Evolutionary conservation across 2,797 vertebrate species (phyloP), one percentile per base, ranked within the genome.

Genomic region (Cossypha polioptera): DNA sequence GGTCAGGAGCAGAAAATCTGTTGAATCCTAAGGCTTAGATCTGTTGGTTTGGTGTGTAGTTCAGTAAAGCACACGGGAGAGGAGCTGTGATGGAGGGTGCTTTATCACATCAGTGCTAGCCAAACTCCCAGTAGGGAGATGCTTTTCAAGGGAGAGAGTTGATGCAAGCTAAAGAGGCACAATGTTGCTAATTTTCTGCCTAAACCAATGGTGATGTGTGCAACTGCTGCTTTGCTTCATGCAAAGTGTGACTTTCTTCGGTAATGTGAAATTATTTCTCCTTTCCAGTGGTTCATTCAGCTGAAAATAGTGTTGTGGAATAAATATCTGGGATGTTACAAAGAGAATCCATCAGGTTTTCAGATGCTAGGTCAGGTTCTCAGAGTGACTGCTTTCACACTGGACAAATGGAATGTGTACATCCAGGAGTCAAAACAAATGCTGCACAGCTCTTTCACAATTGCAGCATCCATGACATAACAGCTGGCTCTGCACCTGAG

Each of bases 1-100:
- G 92, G 92, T 86, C 88, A 88, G 86, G 66, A 91, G 62, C 58
- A 94, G 89, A 78, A 93, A 94, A 90, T 95, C 85, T 88, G 76
- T 90, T 78, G 94, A 95, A 95, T 94, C 76, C 79, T 62, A 84
- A 75, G 82, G 43, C 66, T 83, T 40, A 90, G 75, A 91, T 94
- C 69, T 81, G 54, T 66, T 83, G 78, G 87, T 95, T 88, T 85
- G 84, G 92, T 92, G 35, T 7, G 50, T 26, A 75, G 74, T 3
- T 92, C 71, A 48, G 86, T 11, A 76, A 85, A 91, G 81, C 61
- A 35, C 35, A 9, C 22, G 11, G 78, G 58, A 93, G 87, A 91
- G 36, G 47, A 90, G 62, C 42, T 2, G 11, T 22, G 40, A n/a
- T 73, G 43, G 58, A 91, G 43, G 73, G 40, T 62, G 87, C 38